Evolutionary conservation across 1,140 invertebrate species (phyloP), one percentile per base, ranked within the genome.

Genomic region (Chironomus tepperi): DNA sequence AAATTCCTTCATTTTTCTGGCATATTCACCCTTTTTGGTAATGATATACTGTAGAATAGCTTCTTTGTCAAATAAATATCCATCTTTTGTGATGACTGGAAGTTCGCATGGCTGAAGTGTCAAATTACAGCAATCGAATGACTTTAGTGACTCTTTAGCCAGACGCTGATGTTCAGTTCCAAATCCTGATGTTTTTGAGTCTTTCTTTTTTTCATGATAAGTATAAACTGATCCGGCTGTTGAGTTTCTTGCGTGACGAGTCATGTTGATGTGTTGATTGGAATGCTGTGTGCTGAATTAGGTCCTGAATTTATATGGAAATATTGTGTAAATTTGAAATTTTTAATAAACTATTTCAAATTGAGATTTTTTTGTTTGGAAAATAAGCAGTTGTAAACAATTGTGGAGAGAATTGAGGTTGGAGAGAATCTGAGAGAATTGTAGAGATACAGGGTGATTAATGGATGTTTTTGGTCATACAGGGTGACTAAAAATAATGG

Each of bases 141-240:
- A 47, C 9, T 42, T 42, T 47, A 24, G 12, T 18, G 15, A 15
- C 43, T 34, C 21, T 83, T 97, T 98, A 3, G 96, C 96, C 67
- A 99, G 86, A 79, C 98, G 85, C 80, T 88, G 90, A 75, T 84
- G 87, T 80, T 94, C 91, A 12, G 93, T 94, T 2, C 93, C 93
- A 81, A 95, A 95, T 42, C 95, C 95, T n/a, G 94, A 96, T 16
- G 91, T 89, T 73, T 91, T 88, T 7, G 95, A 94, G 81, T 99
- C 98, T 80, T 97, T 98, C 81, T 97, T 93, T 81, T 97, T 96
- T 81, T 99, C 98, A 80, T 98, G 93, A 80, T 99, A 99, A 0
- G 97, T 98, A 81, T 99, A 99, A 43, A 99, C 97, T 19, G 96
- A 95, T 74, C 96, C 95, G 15, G 97, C 97, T 2, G 98, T 99